phyloP scores from a whole-genome alignment of 2,888 invertebrate species.

The Steromphala cineraria region DNA sequence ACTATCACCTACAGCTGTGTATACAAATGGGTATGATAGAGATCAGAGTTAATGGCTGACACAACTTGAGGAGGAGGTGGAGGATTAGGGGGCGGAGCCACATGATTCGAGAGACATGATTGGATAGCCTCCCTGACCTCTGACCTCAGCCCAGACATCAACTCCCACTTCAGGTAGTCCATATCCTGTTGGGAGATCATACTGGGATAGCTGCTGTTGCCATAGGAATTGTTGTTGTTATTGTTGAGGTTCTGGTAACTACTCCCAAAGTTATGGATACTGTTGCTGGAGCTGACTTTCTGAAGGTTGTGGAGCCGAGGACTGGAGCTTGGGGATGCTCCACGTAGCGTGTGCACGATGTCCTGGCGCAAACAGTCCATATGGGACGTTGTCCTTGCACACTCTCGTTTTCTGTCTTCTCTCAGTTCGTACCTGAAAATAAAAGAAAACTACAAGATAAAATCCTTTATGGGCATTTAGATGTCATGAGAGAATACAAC shows the following conservation, averaged over 20 bases:
- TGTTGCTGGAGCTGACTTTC: constrained; percentile 17
- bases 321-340: constrained; percentile 28
- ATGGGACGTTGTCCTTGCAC: constrained; percentile 75
- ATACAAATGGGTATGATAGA: constrained; percentile 74
- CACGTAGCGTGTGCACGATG: constrained; percentile 71
- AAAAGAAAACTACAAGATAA: neutral
- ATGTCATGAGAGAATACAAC: too few relatives aligned
- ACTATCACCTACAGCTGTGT: constrained; percentile 67
- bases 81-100: neutral
- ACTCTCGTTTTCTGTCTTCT: constrained; percentile 77
- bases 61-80: constrained; percentile 43
- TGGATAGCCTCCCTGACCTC: constrained; percentile 53
- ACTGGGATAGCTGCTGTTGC: constrained; percentile 20
- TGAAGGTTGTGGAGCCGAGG: constrained; percentile 19
- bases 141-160: constrained; percentile 63
- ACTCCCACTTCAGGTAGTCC: constrained; percentile 69
- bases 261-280: constrained; percentile 21
- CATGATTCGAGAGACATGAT: constrained; percentile 25
- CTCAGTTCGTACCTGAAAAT: constrained; percentile 77
- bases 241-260: neutral
- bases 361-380: constrained; percentile 77
- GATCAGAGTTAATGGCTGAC: constrained; percentile 64
- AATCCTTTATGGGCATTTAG: too few relatives aligned
- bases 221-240: constrained; percentile 20
- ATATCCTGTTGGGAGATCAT: constrained; percentile 65